A percentile compares a stretch with the other conserved stretches of the same genome.
Evolutionary conservation across 2,113 vertebrate species (phyloP).

Genomic region (Podiceps cristatus): DNA sequence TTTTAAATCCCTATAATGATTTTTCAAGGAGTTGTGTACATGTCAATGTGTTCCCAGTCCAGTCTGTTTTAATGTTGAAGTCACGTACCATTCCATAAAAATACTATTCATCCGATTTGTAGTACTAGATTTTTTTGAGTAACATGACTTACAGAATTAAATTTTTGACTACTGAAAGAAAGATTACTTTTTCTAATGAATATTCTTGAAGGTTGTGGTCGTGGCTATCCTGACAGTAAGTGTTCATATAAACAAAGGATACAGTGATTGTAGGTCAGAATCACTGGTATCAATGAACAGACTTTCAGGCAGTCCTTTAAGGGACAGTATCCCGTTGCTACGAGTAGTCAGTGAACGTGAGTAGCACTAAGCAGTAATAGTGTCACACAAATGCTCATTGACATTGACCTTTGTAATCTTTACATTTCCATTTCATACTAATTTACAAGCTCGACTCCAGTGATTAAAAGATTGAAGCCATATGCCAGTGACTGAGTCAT

Average conservation of each 20-base stretch:
- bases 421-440: constrained; percentile 52
- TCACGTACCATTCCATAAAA: neutral
- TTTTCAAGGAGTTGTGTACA: constrained; percentile 54
- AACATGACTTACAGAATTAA: neutral
- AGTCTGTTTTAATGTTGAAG: neutral
- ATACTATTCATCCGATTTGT: neutral
- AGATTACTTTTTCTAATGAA: neutral
- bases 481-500: neutral
- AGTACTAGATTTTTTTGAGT: neutral
- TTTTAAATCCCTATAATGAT: constrained; percentile 44
- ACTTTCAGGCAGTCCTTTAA: neutral
- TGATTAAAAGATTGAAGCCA: constrained; percentile 54
- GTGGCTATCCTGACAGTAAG: neutral
- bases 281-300: neutral
- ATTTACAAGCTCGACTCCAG: constrained; percentile 35
- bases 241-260: neutral
- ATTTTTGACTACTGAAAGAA: neutral
- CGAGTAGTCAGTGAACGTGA: neutral
- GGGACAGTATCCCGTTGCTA: neutral
- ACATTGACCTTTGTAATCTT: constrained; percentile 55
- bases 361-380: neutral
- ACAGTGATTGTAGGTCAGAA: neutral
- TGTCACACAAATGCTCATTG: constrained; percentile 15
- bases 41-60: constrained; percentile 21
- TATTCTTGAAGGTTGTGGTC: neutral